Evolutionary conservation across 2,888 invertebrate species (phyloP).

Genomic region (Aquatica leii): DNA sequence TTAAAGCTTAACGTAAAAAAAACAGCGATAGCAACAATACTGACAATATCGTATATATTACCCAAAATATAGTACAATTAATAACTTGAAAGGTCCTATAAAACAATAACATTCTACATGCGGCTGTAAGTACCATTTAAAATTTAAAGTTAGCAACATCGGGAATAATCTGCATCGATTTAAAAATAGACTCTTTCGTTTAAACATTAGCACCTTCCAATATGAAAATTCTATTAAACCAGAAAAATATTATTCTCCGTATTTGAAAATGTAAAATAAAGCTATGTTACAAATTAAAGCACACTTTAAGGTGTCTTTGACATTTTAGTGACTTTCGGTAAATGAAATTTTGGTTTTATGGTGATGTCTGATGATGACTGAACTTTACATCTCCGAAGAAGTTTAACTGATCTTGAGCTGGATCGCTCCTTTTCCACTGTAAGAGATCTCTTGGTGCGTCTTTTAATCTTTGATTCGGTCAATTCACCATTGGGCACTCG

Average conservation of each 20-base stretch:
- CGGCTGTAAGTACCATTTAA: background rate
- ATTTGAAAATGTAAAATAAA: background rate
- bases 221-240: too few relatives aligned
- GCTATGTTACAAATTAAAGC: background rate
- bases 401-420: slow-evolving; percentile 56
- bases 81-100: background rate
- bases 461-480: slow-evolving; percentile 45
- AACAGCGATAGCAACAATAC: background rate
- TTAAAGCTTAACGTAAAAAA: background rate
- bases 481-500: slow-evolving; percentile 38
- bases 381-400: slow-evolving; percentile 50
- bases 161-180: too few relatives aligned
- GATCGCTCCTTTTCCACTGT: slow-evolving; percentile 55
- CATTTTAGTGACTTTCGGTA: slow-evolving; percentile 43
- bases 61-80: background rate
- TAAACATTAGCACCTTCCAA: too few relatives aligned
- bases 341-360: slow-evolving; percentile 39
- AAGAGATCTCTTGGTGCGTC: slow-evolving; percentile 55
- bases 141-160: too few relatives aligned
- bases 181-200: too few relatives aligned
- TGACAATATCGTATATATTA: background rate
- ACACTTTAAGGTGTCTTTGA: slow-evolving; percentile 29
- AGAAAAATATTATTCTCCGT: background rate
- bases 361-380: slow-evolving; percentile 37
- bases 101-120: background rate